Base-by-base conservation (phyloP, 2,113 vertebrate genomes). In the Amia ocellicauda region DNA sequence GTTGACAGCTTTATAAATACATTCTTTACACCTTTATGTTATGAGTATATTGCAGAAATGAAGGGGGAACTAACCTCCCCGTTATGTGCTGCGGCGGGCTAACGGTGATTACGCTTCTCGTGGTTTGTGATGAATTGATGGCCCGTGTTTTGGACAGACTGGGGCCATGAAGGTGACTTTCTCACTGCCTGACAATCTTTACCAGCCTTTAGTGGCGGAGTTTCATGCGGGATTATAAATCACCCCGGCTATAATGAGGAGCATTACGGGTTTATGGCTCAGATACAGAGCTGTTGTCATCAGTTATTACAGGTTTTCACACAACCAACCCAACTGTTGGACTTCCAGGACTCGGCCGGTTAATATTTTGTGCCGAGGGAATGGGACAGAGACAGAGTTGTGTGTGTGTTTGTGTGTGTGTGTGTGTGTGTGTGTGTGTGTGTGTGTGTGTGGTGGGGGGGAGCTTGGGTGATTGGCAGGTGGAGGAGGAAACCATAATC, bases 1-100 rank as follows among this genome's bases (percentile, higher is more conserved):
- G 31, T 11, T 47, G 43, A 47, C 43, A 47, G 43, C 43, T 47
- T 47, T 47, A n/a, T n/a, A 47, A 47, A 47, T 47, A 47, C 43
- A 47, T 14, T 47, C 43, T 47, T 47, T 47, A 47, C n/a, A 36
- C 31, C 31, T 36, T 36, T 36, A 36, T 36, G n/a, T 47, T 8
- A 8, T 14, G n/a, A 47, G 43, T 47, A 47, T n/a, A 47, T 47
- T 47, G 13, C 16, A 14, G 16, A 47, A 47, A 47, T 47, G n/a
- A n/a, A 47, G 43, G 13, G 43, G n/a, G 43, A 16, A 16, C 43
- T 41, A 14, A 16, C 43, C 43, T 16, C 43, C 43, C 43, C 4
- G 8, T 47, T 47, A 17, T n/a, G n/a, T 4, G 14, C 13, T 47
- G 43, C 43, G 4, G 43, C 14, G n/a, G 3, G n/a, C 14, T 47